Conservation (phyloP, 1,140 invertebrate species). For the Telenomus remus region DNA sequence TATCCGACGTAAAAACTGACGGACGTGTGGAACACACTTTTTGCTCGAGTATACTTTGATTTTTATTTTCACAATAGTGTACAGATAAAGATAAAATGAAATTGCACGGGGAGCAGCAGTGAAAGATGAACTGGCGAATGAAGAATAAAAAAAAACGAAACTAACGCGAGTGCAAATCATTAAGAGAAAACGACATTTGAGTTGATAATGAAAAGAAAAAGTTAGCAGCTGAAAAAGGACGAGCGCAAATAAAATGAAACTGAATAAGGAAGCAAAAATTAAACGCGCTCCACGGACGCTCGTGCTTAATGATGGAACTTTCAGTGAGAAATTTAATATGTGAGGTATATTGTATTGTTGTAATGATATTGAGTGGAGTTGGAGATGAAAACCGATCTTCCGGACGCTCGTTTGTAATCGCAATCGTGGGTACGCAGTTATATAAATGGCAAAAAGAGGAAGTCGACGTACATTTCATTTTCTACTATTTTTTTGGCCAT, state of each 20-base stretch:
- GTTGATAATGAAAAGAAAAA: too few species aligned
- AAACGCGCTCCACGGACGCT: neutral
- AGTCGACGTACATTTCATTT: too few species aligned
- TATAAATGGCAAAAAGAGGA: too few species aligned
- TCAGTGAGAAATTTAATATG: neutral
- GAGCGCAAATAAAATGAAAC: constrained; percentile 3
- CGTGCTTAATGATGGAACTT: neutral
- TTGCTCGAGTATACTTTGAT: constrained; percentile 15
- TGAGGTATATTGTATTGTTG: too few species aligned
- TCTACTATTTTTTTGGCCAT: too few species aligned
- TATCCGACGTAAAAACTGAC: constrained; percentile 49
- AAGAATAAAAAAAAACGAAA: too few species aligned
- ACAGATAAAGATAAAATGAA: constrained; percentile 45
- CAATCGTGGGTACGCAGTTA: too few species aligned
- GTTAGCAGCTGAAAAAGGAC: too few species aligned
- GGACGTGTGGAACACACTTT: constrained; percentile 51
- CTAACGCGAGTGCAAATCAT: constrained; percentile 10
- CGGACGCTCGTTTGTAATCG: too few species aligned
- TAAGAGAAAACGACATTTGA: constrained; percentile 8
- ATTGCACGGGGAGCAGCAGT: constrained; percentile 16
- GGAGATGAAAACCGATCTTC: too few species aligned
- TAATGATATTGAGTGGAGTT: too few species aligned
- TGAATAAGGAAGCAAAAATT: neutral
- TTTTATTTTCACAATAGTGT: constrained; percentile 35
- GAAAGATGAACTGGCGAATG: constrained; percentile 4